These are phyloP conservation scores for Leptinotarsa tumamoca DNA, from an alignment of 2,888 invertebrate genomes.

Conservation along the genomic window DNA sequence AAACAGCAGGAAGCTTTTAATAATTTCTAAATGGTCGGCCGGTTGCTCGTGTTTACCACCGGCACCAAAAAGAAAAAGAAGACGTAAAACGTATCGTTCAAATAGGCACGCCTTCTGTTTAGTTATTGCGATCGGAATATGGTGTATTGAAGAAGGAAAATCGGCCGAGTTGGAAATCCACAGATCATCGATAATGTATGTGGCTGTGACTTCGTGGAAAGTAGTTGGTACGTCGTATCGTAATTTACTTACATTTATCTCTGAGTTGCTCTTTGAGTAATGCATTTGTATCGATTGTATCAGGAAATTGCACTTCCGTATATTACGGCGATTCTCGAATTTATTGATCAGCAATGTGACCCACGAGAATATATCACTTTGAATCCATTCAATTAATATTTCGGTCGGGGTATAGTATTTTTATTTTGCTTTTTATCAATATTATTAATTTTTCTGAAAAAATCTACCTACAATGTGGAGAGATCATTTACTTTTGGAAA, in stretches of 20 bases:
- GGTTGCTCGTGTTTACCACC: conserved; percentile 11
- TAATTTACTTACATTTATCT: background rate
- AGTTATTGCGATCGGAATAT: background rate
- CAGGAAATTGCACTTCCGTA: too few relatives aligned
- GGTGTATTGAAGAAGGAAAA: background rate
- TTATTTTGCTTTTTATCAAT: too few relatives aligned
- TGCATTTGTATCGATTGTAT: too few relatives aligned
- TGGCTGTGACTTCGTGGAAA: background rate
- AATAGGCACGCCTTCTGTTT: conserved; percentile 16
- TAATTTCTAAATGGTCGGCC: conserved; percentile 18
- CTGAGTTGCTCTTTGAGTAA: background rate
- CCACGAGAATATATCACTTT: too few relatives aligned
- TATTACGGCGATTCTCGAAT: too few relatives aligned
- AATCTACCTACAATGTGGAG: too few relatives aligned
- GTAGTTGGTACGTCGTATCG: background rate
- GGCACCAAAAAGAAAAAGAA: conserved; percentile 12
- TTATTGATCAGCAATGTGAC: too few relatives aligned
- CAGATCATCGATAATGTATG: background rate
- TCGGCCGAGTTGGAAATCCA: background rate
- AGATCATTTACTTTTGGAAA: too few relatives aligned
- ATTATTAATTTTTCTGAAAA: too few relatives aligned
- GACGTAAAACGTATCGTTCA: conserved; percentile 2
- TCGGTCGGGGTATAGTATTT: too few relatives aligned
- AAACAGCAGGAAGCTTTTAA: conserved; percentile 49
- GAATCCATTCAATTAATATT: too few relatives aligned